Evolutionary conservation across 1,140 invertebrate genomes (phyloP), one percentile per base, ranked within the genome.

Genomic region (Pachyrhynchus sulphureomaculatus): DNA sequence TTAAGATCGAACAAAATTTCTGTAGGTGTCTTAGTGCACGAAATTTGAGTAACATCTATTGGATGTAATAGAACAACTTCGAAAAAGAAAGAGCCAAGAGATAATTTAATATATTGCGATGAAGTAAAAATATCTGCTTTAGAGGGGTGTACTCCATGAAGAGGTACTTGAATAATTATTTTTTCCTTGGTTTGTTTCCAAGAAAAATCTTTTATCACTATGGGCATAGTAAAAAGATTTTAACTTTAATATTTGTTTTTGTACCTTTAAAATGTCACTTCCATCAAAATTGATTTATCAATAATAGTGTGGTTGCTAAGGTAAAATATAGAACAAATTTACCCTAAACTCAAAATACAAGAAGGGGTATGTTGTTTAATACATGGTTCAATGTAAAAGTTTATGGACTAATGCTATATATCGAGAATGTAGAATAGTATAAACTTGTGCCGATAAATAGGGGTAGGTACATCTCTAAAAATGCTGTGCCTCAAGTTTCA

Each of bases 161-260:
- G 64, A 20, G 84, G 82, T 8, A 87, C 78, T 62, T 77, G 75
- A 62, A 89, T 78, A 34, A 82, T 77, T 17, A 88, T 66, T 20
- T 67, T 73, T 33, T 80, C 75, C 23, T 72, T 64, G 2, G 83
- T 85, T 77, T 90, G 87, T 44, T 79, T 82, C 88, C 88, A 90
- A 36, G 78, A 81, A 67, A 79, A 87, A 77, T 88, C 81, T 77
- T 86, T 87, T 4, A 89, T 76, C 67, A 87, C 62, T 66, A 89
- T 84, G n/a, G 87, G 86, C 87, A 89, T 89, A 64, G 72, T 77
- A 32, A 53, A 47, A n/a, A n/a, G 1, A 2, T 26, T 32, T 13
- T 5, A 2, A 26, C 5, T 23, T 4, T 29, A 21, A 44, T 62
- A 65, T 64, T 60, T 48, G 18, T 33, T 9, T 48, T 48, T 26